Evolutionary conservation across 1,140 invertebrate species (phyloP), one percentile per base, ranked within the genome.

Genomic region (Holcopasites calliopsidis): DNA sequence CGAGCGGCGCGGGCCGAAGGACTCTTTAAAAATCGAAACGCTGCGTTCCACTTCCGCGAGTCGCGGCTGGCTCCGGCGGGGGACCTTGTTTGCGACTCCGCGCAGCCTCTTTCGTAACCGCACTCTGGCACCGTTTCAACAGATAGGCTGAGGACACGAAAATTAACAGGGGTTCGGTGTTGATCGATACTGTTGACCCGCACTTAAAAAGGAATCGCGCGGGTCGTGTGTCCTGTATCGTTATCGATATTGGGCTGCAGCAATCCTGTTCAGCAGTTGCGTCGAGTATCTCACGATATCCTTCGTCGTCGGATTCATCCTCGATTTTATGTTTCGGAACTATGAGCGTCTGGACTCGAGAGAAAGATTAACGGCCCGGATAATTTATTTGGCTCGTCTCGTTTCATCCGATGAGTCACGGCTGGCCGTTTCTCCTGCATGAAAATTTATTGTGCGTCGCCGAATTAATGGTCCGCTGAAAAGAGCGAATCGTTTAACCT

Each of bases 21-120:
- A 50, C 13, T 72, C 35, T 72, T 47, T 42, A 52, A 52, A 64
- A 64, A 60, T 23, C 52, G 68, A 71, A 40, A 60, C 40, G n/a
- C 16, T 23, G 18, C 33, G 54, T 35, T 62, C 69, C n/a, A 60
- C 70, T 72, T 72, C 70, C 70, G 55, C 42, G 42, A 49, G 50
- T 16, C 33, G 35, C 18, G 35, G 21, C 52, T 28, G 23, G 16
- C 58, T 42, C 8, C 23, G 6, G 23, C 44, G 13, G 28, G n/a
- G 7, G 35, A 40, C 31, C 58, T 42, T 52, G 49, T 64, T 72
- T 52, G 58, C 44, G 49, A 72, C 52, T 64, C 13, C n/a, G 16
- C 55, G n/a, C 10, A 21, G 44, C 6, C 44, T 40, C 11, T 62
- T 72, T 66, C 64, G 57, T 38, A 40, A 72, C 26, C 44, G 38